Conservation (phyloP, 2,888 invertebrate species). For the Alviniconcha strummeri region DNA sequence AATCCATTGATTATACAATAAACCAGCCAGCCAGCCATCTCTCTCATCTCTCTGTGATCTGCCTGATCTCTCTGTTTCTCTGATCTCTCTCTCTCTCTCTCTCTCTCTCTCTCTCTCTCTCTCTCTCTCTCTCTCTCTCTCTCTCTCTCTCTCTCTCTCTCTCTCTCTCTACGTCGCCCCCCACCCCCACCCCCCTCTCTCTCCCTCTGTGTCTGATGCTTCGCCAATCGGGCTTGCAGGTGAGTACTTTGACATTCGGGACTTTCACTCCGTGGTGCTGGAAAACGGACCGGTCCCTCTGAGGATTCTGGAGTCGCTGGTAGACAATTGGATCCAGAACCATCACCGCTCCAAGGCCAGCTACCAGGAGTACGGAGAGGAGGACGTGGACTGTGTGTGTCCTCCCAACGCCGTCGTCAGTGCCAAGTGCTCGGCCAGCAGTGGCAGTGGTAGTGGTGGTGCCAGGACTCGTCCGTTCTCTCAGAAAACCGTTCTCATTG, state of each 20-base stretch:
- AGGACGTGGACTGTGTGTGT: constrained; percentile 10
- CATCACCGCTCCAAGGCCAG: constrained; percentile 28
- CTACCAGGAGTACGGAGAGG: not conserved
- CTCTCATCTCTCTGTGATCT: no score
- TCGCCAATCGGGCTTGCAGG: constrained; percentile 39
- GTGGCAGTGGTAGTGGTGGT: not conserved
- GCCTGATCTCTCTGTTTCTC: no score
- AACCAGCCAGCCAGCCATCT: no score
- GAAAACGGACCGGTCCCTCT: constrained; percentile 64
- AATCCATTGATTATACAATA: no score
- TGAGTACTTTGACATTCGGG: constrained; percentile 63
- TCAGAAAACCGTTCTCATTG: not conserved
- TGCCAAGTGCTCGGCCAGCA: not conserved
- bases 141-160: no score
- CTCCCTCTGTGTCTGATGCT: not conserved
- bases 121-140: no score
- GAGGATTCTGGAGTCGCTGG: constrained; percentile 59
- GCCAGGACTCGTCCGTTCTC: not conserved
- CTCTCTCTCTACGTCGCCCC: no score
- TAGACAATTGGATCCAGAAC: constrained; percentile 51
- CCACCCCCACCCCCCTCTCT: no score
- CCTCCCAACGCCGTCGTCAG: constrained; percentile 32
- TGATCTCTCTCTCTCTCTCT: no score
- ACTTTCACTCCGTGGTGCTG: constrained; percentile 70
- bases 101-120: no score